Conservation (phyloP, 2,888 invertebrate genomes). For the Yponomeuta malinellus region DNA sequence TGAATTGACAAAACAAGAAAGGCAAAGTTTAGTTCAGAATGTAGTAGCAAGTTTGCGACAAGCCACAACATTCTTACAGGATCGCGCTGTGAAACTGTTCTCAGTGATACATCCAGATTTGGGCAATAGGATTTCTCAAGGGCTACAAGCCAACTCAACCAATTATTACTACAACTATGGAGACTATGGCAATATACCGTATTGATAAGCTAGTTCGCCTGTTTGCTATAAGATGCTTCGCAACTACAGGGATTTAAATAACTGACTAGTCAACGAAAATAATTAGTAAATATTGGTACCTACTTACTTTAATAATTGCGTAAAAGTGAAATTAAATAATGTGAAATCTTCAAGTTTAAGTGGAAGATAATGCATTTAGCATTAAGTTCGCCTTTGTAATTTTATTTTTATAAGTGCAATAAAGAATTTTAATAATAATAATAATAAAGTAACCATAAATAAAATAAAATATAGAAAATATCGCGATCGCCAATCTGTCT, state of each 20-base stretch:
- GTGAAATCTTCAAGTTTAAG: no score
- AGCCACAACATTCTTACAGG: conserved; percentile 86
- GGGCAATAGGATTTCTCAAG: conserved; percentile 78
- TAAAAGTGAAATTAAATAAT: no score
- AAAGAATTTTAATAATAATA: no score
- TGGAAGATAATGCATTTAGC: no score
- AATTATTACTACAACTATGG: conserved; percentile 30
- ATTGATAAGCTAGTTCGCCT: not conserved
- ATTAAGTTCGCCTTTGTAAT: no score
- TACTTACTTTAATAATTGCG: no score
- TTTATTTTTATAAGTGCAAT: no score
- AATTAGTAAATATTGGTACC: no score
- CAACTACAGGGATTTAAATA: not conserved
- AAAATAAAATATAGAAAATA: no score
- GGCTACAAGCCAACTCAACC: conserved; percentile 33
- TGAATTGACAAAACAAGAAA: conserved; percentile 84
- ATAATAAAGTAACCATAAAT: no score
- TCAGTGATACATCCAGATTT: conserved; percentile 82
- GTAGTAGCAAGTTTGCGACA: conserved; percentile 83
- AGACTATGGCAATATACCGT: not conserved
- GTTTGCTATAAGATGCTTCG: not conserved
- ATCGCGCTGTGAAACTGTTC: conserved; percentile 86
- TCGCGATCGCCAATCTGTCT: no score
- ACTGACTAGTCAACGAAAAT: not conserved
- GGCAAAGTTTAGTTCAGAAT: conserved; percentile 84